phyloP scores from a whole-genome alignment of 2,113 vertebrate species.

The Catagonus wagneri region DNA sequence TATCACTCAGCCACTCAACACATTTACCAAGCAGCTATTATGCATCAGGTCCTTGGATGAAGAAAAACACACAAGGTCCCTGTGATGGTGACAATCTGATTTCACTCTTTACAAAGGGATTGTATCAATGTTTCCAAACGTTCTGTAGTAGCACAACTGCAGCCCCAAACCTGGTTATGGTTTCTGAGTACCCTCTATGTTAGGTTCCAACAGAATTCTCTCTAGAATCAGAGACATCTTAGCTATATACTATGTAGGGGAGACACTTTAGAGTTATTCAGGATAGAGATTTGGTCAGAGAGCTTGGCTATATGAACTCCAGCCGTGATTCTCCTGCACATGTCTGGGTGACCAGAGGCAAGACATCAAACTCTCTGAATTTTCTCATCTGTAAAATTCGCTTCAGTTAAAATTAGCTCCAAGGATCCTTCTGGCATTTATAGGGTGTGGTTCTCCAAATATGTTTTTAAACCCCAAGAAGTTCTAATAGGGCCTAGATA shows the following conservation, averaged over 20 bases:
- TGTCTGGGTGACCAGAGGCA: neutral
- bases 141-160: neutral
- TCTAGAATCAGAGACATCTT: neutral
- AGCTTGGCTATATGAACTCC: neutral
- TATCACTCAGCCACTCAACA: neutral
- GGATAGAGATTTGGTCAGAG: neutral
- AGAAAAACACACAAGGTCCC: neutral
- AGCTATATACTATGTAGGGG: neutral
- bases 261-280: neutral
- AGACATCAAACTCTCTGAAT: neutral
- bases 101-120: neutral
- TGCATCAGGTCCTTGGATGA: neutral
- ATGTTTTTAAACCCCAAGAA: conserved; percentile 4
- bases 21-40: neutral
- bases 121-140: neutral
- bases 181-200: neutral
- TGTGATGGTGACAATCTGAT: neutral
- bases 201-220: neutral
- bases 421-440: conserved; percentile 25
- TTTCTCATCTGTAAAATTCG: conserved; percentile 20
- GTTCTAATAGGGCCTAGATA: neutral
- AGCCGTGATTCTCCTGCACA: neutral
- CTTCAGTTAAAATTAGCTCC: conserved; percentile 20
- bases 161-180: neutral
- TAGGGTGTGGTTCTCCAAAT: conserved; percentile 5